Evolutionary conservation across 2,113 vertebrate species (phyloP).

Genomic region (Grantiella picta): DNA sequence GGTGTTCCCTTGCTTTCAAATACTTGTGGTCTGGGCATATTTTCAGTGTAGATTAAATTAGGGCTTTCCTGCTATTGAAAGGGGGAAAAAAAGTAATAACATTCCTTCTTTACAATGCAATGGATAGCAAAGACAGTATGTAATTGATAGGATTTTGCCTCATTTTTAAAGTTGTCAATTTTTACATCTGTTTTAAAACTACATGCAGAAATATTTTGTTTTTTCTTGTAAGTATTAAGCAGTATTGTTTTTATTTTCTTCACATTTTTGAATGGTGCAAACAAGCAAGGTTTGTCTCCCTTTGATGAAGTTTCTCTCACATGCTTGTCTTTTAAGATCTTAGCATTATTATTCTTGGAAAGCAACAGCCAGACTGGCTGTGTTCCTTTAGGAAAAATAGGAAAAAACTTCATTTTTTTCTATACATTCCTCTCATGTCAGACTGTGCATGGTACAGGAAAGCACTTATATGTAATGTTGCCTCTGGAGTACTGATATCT

Average conservation of each 20-base stretch:
- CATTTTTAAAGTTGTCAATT: background rate
- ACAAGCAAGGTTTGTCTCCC: background rate
- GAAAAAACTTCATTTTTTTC: background rate
- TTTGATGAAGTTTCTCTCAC: background rate
- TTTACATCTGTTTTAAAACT: background rate
- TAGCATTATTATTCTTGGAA: background rate
- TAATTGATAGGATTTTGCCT: background rate
- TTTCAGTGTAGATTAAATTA: constrained; percentile 43
- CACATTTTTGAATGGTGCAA: background rate
- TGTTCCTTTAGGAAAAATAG: background rate
- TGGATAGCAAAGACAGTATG: background rate
- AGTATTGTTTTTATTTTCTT: background rate
- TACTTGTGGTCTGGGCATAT: constrained; percentile 17
- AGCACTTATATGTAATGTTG: background rate
- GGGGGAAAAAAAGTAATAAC: background rate
- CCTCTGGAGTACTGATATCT: background rate
- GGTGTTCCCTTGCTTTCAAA: constrained; percentile 43
- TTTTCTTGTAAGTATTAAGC: background rate
- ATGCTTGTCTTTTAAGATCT: background rate
- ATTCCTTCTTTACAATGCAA: constrained; percentile 9
- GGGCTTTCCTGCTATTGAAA: constrained; percentile 9
- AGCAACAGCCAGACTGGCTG: background rate
- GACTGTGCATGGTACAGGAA: background rate
- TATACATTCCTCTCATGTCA: background rate
- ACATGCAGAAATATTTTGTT: background rate